Evolutionary conservation across 2,797 vertebrate genomes (phyloP).

Genomic region (Buceros bicornis): DNA sequence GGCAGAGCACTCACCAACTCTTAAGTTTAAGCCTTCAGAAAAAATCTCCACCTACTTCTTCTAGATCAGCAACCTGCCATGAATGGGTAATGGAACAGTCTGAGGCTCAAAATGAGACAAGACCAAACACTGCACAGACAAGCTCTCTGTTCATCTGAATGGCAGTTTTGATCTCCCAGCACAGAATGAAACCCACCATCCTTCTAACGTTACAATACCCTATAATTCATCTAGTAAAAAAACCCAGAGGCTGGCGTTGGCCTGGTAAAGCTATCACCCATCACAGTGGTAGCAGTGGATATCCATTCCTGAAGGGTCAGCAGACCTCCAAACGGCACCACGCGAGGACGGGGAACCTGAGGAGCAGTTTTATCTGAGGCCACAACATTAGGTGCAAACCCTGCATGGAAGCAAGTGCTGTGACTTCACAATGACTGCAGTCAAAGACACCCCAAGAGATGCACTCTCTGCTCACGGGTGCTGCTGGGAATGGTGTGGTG

Average conservation of each 20-base stretch:
- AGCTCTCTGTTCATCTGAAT: background rate
- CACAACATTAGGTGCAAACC: fast-evolving
- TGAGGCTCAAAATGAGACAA: background rate
- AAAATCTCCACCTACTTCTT: background rate
- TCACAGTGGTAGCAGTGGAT: background rate
- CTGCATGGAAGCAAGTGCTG: fast-evolving
- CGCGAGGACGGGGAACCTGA: background rate
- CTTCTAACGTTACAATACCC: background rate
- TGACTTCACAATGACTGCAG: fast-evolving
- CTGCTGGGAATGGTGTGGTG: background rate
- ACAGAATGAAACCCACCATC: background rate
- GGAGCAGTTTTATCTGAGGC: background rate
- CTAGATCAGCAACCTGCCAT: background rate
- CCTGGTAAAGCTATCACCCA: background rate
- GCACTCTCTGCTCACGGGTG: background rate
- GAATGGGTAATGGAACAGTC: background rate
- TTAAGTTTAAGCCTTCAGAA: background rate
- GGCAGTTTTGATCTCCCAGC: background rate
- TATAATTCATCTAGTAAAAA: background rate
- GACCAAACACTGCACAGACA: background rate
- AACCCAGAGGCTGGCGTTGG: background rate
- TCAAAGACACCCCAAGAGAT: background rate
- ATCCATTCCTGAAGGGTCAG: background rate
- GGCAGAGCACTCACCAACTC: fast-evolving
- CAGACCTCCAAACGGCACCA: background rate